These are phyloP conservation scores for Leucophenga montana DNA, from an alignment of 2,888 invertebrate genomes.

Conservation along the genomic window DNA sequence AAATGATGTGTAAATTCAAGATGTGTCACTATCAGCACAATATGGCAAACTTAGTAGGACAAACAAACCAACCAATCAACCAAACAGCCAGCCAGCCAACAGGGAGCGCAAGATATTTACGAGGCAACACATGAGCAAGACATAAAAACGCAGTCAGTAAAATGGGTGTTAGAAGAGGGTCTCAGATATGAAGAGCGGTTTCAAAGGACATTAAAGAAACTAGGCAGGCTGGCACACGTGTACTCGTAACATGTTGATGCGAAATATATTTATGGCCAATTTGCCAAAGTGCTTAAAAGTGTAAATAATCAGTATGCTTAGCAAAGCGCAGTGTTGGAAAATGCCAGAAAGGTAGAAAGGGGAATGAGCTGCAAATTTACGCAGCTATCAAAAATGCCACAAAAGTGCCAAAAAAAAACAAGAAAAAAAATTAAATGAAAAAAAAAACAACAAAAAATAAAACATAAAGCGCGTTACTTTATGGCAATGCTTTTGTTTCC, in stretches of 20 bases:
- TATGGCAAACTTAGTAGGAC: too few relatives aligned
- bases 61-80: neutral
- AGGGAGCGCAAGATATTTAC: slow-evolving; percentile 2
- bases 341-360: neutral
- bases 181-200: neutral
- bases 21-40: slow-evolving; percentile 19
- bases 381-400: slow-evolving; percentile 46
- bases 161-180: neutral
- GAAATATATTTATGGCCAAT: slow-evolving; percentile 57
- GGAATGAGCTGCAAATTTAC: slow-evolving; percentile 49
- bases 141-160: slow-evolving; percentile 3
- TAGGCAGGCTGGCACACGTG: neutral
- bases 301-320: slow-evolving; percentile 42
- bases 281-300: slow-evolving; percentile 61
- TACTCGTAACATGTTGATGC: neutral
- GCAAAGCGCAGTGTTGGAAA: slow-evolving; percentile 44
- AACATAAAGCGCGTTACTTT: too few relatives aligned
- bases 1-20: slow-evolving; percentile 57
- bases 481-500: neutral
- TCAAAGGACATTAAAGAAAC: neutral
- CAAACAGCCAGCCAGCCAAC: neutral
- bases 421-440: slow-evolving; percentile 8
- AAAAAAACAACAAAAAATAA: too few relatives aligned
- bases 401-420: slow-evolving; percentile 38
- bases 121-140: slow-evolving; percentile 14